Conservation (phyloP, 2,888 invertebrate species). For the Odontomyia ornata region DNA sequence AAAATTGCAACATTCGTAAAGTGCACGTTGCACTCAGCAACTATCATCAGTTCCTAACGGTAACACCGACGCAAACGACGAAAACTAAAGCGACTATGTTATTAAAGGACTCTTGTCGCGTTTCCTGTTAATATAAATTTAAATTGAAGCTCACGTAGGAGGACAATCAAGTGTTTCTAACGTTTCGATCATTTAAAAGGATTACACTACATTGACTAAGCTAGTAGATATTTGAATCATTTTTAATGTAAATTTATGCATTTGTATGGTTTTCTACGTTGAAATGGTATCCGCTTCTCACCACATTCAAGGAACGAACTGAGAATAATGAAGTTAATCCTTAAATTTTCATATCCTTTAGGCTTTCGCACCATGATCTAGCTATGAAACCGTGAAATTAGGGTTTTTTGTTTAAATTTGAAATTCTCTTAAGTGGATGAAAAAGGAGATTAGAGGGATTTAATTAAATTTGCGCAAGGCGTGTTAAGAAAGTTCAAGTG, state of each 20-base stretch:
- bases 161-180: conserved; percentile 27
- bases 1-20: no score
- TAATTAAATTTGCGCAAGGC: no score
- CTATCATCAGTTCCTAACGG: no score
- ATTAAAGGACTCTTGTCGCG: neutral
- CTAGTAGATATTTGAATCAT: neutral
- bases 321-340: neutral
- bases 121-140: neutral
- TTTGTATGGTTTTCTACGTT: neutral
- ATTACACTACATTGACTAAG: conserved; percentile 1
- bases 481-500: no score
- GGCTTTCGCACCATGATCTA: neutral
- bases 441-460: no score
- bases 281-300: neutral
- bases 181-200: conserved; percentile 19
- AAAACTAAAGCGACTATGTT: no score
- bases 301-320: no score
- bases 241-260: conserved; percentile 22
- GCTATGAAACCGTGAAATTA: neutral
- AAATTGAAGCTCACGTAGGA: conserved; percentile 2
- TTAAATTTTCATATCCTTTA: neutral
- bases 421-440: no score
- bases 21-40: no score
- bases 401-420: no score
- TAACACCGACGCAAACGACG: no score